Conservation (phyloP, 2,888 invertebrate genomes). For the Tortricodes alternella region DNA sequence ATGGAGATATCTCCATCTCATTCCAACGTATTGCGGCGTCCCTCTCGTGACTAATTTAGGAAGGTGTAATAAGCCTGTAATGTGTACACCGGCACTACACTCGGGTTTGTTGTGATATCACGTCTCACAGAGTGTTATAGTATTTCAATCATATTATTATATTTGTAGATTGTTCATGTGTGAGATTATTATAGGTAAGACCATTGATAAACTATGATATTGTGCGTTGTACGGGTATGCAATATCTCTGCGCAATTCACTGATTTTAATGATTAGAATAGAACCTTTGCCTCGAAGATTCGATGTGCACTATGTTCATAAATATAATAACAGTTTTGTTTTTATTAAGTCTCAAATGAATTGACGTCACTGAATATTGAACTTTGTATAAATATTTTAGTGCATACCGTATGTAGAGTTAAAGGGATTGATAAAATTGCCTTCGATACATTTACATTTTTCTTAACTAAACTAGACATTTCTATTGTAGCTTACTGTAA, state of each 20-base stretch:
- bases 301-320: conserved; percentile 30
- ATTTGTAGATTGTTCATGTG: conserved; percentile 40
- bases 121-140: conserved; percentile 34
- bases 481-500: conserved; percentile 35
- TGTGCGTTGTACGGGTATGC: conserved; percentile 3
- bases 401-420: conserved; percentile 47
- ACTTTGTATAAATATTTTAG: conserved; percentile 44
- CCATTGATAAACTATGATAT: conserved; percentile 39
- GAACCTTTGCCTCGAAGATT: background rate
- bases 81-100: conserved; percentile 23
- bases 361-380: conserved; percentile 44
- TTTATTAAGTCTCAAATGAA: conserved; percentile 56
- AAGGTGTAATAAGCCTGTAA: too few species aligned
- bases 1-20: too few species aligned
- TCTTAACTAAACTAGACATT: conserved; percentile 38
- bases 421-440: conserved; percentile 56
- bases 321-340: conserved; percentile 58
- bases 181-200: conserved; percentile 58
- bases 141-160: conserved; percentile 13
- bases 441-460: conserved; percentile 47
- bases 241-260: background rate
- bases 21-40: too few species aligned
- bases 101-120: conserved; percentile 38
- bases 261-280: conserved; percentile 7
- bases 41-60: too few species aligned